Evolutionary conservation across 2,113 vertebrate species (phyloP).

Genomic region (Thalassoma bifasciatum): DNA sequence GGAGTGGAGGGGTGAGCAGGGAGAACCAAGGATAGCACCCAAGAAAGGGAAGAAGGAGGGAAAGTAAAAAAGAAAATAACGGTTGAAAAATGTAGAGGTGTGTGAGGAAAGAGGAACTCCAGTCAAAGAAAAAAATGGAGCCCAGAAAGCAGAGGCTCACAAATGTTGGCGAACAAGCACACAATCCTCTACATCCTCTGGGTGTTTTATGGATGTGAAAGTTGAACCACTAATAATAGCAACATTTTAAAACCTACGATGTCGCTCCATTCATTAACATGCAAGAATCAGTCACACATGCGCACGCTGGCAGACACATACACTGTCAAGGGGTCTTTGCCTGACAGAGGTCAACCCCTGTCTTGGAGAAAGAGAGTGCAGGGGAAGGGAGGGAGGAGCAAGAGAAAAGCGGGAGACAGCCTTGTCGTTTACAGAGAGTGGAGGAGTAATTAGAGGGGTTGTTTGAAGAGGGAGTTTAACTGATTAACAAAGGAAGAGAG

Average conservation of each 20-base stretch:
- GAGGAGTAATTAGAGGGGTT: slow-evolving; percentile 87
- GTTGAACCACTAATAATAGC: slow-evolving; percentile 33
- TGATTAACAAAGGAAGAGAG: slow-evolving; percentile 87
- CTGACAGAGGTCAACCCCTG: slow-evolving; percentile 80
- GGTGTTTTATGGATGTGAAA: slow-evolving; percentile 3
- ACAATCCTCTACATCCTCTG: background rate
- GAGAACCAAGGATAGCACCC: slow-evolving; percentile 34
- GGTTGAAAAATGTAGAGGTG: slow-evolving; percentile 20
- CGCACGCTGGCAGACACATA: slow-evolving; percentile 16
- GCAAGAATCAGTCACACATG: slow-evolving; percentile 51
- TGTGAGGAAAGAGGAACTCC: slow-evolving; percentile 5
- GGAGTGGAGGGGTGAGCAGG: slow-evolving; percentile 10
- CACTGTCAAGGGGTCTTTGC: slow-evolving; percentile 53
- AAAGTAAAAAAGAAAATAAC: slow-evolving; percentile 29
- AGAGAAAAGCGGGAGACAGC: slow-evolving; percentile 73
- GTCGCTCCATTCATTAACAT: slow-evolving; percentile 56
- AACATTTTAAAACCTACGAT: slow-evolving; percentile 32
- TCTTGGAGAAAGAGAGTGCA: slow-evolving; percentile 62
- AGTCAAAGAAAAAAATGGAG: slow-evolving; percentile 3
- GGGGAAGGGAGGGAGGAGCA: slow-evolving; percentile 42
- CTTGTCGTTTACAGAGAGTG: slow-evolving; percentile 80
- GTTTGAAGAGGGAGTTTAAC: slow-evolving; percentile 90
- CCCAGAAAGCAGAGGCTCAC: background rate
- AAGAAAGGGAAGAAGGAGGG: slow-evolving; percentile 27
- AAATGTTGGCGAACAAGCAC: background rate